Base-by-base conservation (phyloP, 2,888 invertebrate species). In the Polymixis lichenea region DNA sequence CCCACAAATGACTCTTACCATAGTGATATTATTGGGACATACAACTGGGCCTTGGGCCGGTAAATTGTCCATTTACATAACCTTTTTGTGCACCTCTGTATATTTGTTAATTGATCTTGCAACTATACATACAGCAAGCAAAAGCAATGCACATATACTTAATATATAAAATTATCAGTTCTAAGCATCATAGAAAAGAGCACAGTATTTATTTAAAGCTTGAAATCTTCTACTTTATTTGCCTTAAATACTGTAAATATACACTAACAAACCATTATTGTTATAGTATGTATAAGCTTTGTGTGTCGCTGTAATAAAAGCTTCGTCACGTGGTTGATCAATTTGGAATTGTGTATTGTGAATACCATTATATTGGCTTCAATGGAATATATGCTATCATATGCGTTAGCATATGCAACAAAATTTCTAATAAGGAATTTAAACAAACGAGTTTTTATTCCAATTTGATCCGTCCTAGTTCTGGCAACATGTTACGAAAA, bases 221-320 rank as follows among this genome's bases (percentile, higher is more conserved):
- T 91, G 75, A 84, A 81, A 71, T 87, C 79, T 89, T 88, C 87
- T 83, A 82, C 85, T 91, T 86, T 82, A 89, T 90, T 92, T 91
- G 92, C 88, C 77, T 88, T 89, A 74, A 80, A 88, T 89, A 84
- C 77, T 90, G 89, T 93, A 91, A 94, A 95, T 94, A 95, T 95
- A 96, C 96, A 96, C 96, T 96, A 96, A 96, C 96, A 96, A 96
- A 89, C 96, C 96, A 96, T 96, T 91, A 87, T 88, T 90, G 88
- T 85, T 79, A 82, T 84, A 87, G 84, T 91, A 82, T 38, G 2
- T 38, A 38, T 91, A 89, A 92, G 96, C 95, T 96, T 96, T 94
- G 93, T 92, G 94, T 95, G 95, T 94, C 90, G 95, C 94, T 92
- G 90, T 91, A 85, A 83, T 88, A 80, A 88, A 88, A 87, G 95